Percentiles rank a stretch among this genome's conserved stretches.
These are phyloP conservation scores for Thamnophis elegans DNA, from an alignment of 2,797 vertebrate species.

Conservation along the genomic window DNA sequence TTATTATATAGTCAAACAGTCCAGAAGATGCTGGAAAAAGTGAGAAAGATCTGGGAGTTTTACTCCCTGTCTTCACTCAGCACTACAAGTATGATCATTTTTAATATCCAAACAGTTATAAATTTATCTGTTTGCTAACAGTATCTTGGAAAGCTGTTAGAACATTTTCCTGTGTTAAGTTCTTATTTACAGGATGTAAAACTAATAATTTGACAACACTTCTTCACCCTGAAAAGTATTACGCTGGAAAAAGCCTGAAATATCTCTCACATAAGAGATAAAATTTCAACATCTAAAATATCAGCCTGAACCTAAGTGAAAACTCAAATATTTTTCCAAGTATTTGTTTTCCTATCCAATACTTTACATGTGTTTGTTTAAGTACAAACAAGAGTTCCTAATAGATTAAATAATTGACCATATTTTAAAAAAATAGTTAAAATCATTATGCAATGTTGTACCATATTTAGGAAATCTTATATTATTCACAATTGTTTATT, in stretches of 20 bases:
- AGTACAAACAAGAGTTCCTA: background rate
- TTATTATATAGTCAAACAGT: slow-evolving; percentile 66
- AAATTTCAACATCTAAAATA: background rate
- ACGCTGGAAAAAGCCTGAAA: background rate
- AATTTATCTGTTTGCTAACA: slow-evolving; percentile 59
- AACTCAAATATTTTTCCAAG: background rate
- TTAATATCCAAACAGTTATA: slow-evolving; percentile 62
- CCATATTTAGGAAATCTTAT: background rate
- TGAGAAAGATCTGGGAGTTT: slow-evolving; percentile 60
- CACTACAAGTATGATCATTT: slow-evolving; percentile 65
- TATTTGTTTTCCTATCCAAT: background rate
- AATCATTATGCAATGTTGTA: background rate
- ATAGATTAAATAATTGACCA: background rate
- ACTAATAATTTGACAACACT: slow-evolving; percentile 62
- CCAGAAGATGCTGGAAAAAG: slow-evolving; percentile 58
- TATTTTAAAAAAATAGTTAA: background rate
- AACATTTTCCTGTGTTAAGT: slow-evolving; percentile 65
- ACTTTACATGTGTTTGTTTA: background rate
- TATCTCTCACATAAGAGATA: background rate
- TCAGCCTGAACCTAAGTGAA: background rate
- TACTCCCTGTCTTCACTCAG: slow-evolving; percentile 70
- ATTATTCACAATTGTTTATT: background rate
- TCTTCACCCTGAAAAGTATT: background rate
- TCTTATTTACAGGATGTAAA: slow-evolving; percentile 72
- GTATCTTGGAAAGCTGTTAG: slow-evolving; percentile 64